Base-by-base conservation (phyloP, 2,113 vertebrate species). In the Motacilla tschutschensis region DNA sequence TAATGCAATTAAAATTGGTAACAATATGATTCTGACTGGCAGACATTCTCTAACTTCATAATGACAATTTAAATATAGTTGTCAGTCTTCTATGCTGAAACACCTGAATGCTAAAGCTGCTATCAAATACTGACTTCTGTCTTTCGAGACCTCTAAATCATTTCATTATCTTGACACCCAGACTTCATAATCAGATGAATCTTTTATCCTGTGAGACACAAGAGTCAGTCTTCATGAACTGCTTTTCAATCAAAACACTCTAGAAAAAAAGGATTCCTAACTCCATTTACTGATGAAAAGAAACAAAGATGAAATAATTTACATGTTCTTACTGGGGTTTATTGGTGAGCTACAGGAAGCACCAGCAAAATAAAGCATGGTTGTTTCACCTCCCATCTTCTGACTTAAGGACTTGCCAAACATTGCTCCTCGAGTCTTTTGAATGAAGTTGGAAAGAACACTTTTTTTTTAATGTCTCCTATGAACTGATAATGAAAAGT, bases 141-240 rank as follows among this genome's bases (percentile, higher is more conserved):
- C 81, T 77, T 91, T 72, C 33, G 76, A 94, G 75, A 88, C 44
- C 38, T 87, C 72, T 67, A 57, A 82, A 86, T 76, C 36, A 77
- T 76, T 88, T 91, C 43, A 66, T 79, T 92, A 81, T 72, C 80
- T 85, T 88, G 78, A 89, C 71, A 90, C 57, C 36, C 36, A 88
- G 36, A 71, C 33, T 90, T 63, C 28, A 73, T 63, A 64, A 87
- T 79, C 43, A 81, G 51, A 75, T 0, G 0, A 31, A 20, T 55
- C 33, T 76, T 79, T 84, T 41, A 54, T 70, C 46, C 48, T 67
- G 8, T 20, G 53, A 89, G 51, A 90, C 67, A 44, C 13, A 35
- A 47, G 47, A 87, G 53, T 58, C 63, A 41, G 43, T 70, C 63
- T 65, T 71, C 53, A 79, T 72, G 9, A 79, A 51, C 2, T 35